These are phyloP conservation scores for Glaucidium brasilianum DNA, from an alignment of 2,113 vertebrate genomes.

Conservation along the genomic window DNA sequence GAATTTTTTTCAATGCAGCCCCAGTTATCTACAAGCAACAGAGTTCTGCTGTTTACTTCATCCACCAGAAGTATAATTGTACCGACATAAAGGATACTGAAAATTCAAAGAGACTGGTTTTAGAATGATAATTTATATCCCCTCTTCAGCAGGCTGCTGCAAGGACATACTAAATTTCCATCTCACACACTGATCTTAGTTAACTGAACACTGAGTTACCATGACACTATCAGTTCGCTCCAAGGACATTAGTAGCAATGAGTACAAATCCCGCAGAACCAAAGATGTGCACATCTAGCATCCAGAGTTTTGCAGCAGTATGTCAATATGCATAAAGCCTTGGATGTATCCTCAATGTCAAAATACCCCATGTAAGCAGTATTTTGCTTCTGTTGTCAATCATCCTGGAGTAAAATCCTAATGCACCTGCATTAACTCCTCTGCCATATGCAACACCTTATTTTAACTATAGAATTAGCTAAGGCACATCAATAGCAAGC, in stretches of 20 bases:
- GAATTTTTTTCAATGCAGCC: not conserved
- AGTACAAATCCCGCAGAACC: accelerated
- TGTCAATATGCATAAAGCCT: not conserved
- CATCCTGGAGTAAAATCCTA: not conserved
- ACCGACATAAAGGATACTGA: not conserved
- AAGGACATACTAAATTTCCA: not conserved
- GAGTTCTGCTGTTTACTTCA: not conserved
- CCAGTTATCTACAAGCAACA: not conserved
- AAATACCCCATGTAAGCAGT: not conserved
- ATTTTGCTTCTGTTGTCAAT: not conserved
- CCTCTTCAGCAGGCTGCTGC: not conserved
- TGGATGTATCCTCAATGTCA: not conserved
- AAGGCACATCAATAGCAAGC: not conserved
- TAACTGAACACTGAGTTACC: not conserved
- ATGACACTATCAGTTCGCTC: not conserved
- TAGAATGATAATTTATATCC: not conserved
- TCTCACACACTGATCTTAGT: not conserved
- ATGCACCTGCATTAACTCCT: not conserved
- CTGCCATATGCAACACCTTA: not conserved
- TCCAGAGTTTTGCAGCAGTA: not conserved
- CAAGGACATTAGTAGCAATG: not conserved
- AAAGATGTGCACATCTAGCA: not conserved
- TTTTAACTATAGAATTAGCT: not conserved
- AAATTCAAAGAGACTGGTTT: not conserved
- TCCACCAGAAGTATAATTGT: not conserved